phyloP scores from a whole-genome alignment of 1,140 invertebrate genomes.

The Sinella curviseta region DNA sequence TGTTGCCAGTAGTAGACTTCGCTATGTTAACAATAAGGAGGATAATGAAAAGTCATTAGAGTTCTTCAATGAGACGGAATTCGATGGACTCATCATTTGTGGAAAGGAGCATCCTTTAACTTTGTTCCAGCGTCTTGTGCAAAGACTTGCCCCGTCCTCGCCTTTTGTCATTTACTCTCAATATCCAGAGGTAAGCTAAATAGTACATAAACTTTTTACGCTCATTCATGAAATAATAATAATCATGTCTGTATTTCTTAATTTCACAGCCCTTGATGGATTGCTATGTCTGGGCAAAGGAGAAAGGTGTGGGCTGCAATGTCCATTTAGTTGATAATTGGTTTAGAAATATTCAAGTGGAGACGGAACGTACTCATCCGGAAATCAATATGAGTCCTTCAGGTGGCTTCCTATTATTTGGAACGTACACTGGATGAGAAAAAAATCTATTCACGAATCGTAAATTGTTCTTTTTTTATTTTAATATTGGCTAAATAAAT shows the following conservation, averaged over 20 bases:
- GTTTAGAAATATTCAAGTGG: slow-evolving; percentile 84
- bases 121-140: slow-evolving; percentile 71
- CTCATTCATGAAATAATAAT: background rate
- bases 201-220: background rate
- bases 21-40: slow-evolving; percentile 18
- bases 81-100: slow-evolving; percentile 77
- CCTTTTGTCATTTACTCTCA: slow-evolving; percentile 81
- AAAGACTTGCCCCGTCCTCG: slow-evolving; percentile 72
- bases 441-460: too few relatives aligned
- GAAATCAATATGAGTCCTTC: slow-evolving; percentile 73
- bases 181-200: slow-evolving; percentile 66
- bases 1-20: background rate
- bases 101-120: slow-evolving; percentile 81
- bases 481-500: too few relatives aligned
- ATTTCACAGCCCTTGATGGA: slow-evolving; percentile 68
- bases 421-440: slow-evolving; percentile 56
- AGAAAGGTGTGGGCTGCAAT: slow-evolving; percentile 66
- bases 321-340: slow-evolving; percentile 81
- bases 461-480: too few relatives aligned
- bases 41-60: slow-evolving; percentile 43
- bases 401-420: slow-evolving; percentile 74
- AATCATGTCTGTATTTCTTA: background rate
- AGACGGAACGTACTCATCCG: slow-evolving; percentile 80
- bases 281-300: slow-evolving; percentile 73
- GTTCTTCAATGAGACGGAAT: slow-evolving; percentile 57